A percentile compares a stretch with the other conserved stretches of the same genome.
Conservation (phyloP, 1,140 invertebrate genomes). For the Drosophila neocordata region DNA sequence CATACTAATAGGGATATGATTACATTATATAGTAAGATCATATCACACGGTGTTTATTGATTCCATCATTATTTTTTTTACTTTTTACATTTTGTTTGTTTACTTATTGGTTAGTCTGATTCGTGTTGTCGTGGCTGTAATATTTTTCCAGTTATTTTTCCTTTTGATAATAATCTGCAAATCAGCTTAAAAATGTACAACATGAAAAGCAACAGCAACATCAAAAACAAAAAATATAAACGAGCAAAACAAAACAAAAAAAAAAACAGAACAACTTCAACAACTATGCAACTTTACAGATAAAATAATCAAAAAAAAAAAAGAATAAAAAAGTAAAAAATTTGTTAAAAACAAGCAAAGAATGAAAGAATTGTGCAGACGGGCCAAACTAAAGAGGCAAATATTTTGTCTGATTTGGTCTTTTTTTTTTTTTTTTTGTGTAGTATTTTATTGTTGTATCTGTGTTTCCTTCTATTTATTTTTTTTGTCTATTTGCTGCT, state of each 20-base stretch:
- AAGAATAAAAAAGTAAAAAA: not conserved
- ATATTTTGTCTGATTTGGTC: slow-evolving; percentile 43
- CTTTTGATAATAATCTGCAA: slow-evolving; percentile 64
- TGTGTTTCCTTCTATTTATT: not conserved
- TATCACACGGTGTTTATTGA: not conserved
- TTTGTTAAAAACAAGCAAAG: slow-evolving; percentile 3
- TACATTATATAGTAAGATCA: not conserved
- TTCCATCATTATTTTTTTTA: not conserved
- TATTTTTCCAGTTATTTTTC: not conserved
- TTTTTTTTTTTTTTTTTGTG: not conserved
- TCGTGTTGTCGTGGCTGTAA: not conserved
- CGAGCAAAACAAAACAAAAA: slow-evolving; percentile 43
- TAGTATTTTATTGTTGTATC: slow-evolving; percentile 30
- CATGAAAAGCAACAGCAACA: slow-evolving; percentile 4
- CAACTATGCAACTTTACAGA: slow-evolving; percentile 52
- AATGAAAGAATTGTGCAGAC: not conserved
- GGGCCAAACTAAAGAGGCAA: slow-evolving; percentile 26
- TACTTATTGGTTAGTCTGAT: not conserved
- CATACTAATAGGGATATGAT: too few species aligned
- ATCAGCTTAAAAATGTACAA: slow-evolving; percentile 63
- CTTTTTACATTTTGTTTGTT: too few species aligned
- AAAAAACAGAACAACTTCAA: slow-evolving; percentile 37
- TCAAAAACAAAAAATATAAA: too few species aligned
- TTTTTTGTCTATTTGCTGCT: slow-evolving; percentile 39
- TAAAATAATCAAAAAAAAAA: slow-evolving; percentile 43